A percentile compares a stretch with the other conserved stretches of the same genome.
Evolutionary conservation across 2,797 vertebrate species (phyloP).

Genomic region (Enteromius unitaeniatus): DNA sequence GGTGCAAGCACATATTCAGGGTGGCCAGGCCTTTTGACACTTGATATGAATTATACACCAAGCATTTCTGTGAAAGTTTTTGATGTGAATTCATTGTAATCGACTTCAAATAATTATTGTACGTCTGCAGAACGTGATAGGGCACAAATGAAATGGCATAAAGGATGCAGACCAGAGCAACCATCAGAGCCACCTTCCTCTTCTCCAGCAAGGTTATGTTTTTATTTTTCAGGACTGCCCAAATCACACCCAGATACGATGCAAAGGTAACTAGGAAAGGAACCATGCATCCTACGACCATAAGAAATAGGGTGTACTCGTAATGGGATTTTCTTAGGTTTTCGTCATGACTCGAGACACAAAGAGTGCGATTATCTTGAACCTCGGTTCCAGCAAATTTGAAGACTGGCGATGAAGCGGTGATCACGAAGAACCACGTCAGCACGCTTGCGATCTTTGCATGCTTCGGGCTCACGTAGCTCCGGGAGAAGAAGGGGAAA

Average conservation of each 20-base stretch:
- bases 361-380: conserved; percentile 20
- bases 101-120: conserved; percentile 60
- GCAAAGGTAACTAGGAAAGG: conserved; percentile 80
- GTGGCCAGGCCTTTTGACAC: conserved; percentile 77
- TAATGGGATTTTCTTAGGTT: conserved; percentile 33
- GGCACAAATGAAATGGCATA: conserved; percentile 83
- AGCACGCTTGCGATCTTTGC: conserved; percentile 68
- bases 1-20: conserved; percentile 87
- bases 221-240: conserved; percentile 73
- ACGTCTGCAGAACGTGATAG: conserved; percentile 74
- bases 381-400: conserved; percentile 63
- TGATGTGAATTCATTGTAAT: too few relatives aligned
- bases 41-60: conserved; percentile 71
- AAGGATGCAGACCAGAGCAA: conserved; percentile 72
- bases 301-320: conserved; percentile 74
- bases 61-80: neutral
- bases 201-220: conserved; percentile 74
- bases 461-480: conserved; percentile 68
- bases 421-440: conserved; percentile 73
- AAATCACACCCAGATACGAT: conserved; percentile 75
- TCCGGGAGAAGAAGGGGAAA: conserved; percentile 79
- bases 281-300: conserved; percentile 75
- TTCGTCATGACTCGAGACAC: conserved; percentile 62
- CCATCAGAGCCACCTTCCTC: conserved; percentile 75
- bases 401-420: conserved; percentile 75